Conservation (phyloP, 2,888 invertebrate genomes). For the Prenolepis imparis region DNA sequence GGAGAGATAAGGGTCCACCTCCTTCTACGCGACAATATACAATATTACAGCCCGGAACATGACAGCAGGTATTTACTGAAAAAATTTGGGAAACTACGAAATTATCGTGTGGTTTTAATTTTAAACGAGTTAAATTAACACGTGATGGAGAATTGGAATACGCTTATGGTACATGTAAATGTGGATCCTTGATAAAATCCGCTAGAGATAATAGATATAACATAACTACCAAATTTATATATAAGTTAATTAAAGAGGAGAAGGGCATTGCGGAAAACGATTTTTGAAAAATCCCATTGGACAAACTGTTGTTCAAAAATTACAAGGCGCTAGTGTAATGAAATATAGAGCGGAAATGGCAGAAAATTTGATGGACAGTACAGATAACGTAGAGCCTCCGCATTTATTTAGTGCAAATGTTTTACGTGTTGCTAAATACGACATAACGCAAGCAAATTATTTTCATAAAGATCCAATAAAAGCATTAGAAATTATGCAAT, state of each 20-base stretch:
- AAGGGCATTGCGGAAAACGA: neutral
- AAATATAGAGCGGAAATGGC: neutral
- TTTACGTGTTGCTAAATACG: conserved; percentile 18
- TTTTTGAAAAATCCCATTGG: neutral
- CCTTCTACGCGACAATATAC: conserved; percentile 2
- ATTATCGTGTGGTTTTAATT: neutral
- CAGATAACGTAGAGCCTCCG: neutral
- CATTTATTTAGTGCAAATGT: conserved; percentile 16
- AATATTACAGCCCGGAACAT: neutral
- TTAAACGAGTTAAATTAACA: neutral
- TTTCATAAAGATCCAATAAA: conserved; percentile 13
- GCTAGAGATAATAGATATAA: neutral
- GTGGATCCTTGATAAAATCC: neutral
- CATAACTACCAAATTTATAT: neutral
- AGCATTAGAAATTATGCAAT: conserved; percentile 12
- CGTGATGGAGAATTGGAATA: neutral
- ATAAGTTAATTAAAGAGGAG: neutral
- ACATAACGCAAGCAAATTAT: neutral
- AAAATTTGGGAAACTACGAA: neutral
- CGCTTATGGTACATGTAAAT: neutral
- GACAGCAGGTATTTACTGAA: neutral
- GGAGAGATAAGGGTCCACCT: neutral
- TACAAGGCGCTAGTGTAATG: neutral
- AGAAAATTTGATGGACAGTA: neutral
- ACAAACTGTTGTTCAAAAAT: neutral